Conservation (phyloP, 2,888 invertebrate species). For the Geophilus truncorum region DNA sequence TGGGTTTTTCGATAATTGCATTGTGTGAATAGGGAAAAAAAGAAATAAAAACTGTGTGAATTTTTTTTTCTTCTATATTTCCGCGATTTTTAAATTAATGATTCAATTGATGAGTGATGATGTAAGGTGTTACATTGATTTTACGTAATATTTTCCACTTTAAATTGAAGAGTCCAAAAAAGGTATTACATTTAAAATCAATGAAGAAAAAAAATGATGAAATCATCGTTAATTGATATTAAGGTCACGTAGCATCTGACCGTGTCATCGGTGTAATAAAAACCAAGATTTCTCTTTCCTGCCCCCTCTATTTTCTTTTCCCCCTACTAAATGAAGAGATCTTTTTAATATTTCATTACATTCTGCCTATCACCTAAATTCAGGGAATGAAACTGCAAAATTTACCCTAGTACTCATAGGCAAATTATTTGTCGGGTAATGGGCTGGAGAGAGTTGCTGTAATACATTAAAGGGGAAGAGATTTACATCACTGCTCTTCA, state of each 20-base stretch:
- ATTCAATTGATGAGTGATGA: neutral
- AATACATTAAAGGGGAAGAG: neutral
- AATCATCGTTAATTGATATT: constrained; percentile 8
- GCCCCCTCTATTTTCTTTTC: constrained; percentile 7
- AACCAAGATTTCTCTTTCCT: constrained; percentile 23
- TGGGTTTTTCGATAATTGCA: neutral
- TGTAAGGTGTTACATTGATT: too few species aligned
- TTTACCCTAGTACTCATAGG: constrained; percentile 22
- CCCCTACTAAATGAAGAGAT: constrained; percentile 31
- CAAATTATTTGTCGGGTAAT: neutral
- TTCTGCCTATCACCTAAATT: constrained; percentile 3
- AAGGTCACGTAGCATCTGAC: constrained; percentile 16
- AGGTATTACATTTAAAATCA: neutral
- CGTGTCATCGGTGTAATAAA: constrained; percentile 17
- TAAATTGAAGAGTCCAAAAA: neutral
- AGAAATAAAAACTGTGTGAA: neutral
- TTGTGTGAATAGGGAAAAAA: neutral
- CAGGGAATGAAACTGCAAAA: constrained; percentile 30
- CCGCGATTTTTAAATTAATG: neutral
- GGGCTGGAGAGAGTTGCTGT: neutral
- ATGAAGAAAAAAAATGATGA: neutral
- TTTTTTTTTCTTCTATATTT: neutral
- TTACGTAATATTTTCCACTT: too few species aligned
- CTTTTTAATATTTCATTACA: constrained; percentile 32
- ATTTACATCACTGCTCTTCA: neutral